Conservation (phyloP, 2,888 invertebrate species). For the Mythimna ferrago region DNA sequence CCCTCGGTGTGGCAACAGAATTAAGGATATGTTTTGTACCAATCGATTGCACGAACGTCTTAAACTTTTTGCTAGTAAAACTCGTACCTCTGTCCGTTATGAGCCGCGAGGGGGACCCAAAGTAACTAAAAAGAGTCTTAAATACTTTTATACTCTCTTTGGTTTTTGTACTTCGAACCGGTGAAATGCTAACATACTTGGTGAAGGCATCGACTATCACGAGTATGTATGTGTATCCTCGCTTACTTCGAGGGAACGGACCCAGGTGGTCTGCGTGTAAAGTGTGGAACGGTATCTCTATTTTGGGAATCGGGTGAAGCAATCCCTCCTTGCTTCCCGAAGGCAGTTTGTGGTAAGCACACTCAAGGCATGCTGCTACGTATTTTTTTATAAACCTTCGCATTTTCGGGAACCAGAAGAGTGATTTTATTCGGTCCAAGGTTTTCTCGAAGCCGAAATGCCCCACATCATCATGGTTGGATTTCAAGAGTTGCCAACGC, state of each 20-base stretch:
- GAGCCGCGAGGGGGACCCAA: too few relatives aligned
- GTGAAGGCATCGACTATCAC: constrained; percentile 9
- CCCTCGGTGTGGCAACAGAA: constrained; percentile 29
- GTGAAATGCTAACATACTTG: neutral
- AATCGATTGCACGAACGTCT: constrained; percentile 1
- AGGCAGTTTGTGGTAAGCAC: constrained; percentile 4
- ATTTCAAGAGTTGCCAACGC: too few relatives aligned
- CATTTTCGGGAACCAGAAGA: constrained; percentile 32
- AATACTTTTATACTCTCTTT: too few relatives aligned
- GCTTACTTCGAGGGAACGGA: neutral
- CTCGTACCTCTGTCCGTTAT: too few relatives aligned
- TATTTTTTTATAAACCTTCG: constrained; percentile 23
- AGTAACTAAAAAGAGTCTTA: too few relatives aligned
- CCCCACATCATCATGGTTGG: constrained; percentile 10
- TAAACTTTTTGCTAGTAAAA: too few relatives aligned
- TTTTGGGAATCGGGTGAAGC: constrained; percentile 25
- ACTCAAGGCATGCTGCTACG: constrained; percentile 17
- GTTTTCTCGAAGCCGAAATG: constrained; percentile 28
- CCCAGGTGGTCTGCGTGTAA: constrained; percentile 14
- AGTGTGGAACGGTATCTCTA: constrained; percentile 20
- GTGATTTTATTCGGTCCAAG: neutral
- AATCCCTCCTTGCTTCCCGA: constrained; percentile 7
- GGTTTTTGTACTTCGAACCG: neutral
- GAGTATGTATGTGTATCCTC: constrained; percentile 1
- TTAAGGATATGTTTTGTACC: constrained; percentile 20